Conservation (phyloP, 2,888 invertebrate genomes). For the Lordiphosa andalusiaca region DNA sequence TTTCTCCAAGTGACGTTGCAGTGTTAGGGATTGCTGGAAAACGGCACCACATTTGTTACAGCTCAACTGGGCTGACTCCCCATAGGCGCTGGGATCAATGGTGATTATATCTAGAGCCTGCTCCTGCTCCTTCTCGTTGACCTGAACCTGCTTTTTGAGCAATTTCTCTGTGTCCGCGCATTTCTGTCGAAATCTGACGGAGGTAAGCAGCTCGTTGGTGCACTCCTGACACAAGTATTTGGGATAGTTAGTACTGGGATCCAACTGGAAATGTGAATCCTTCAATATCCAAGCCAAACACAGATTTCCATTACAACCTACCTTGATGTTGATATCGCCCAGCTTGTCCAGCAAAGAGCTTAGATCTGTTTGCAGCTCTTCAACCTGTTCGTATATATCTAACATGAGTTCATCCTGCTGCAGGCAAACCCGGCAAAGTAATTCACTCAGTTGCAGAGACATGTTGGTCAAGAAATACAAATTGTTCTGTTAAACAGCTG, state of each 20-base stretch:
- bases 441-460: slow-evolving; percentile 42
- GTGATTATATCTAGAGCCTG: slow-evolving; percentile 28
- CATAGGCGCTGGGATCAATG: slow-evolving; percentile 42
- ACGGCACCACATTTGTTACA: slow-evolving; percentile 76
- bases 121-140: slow-evolving; percentile 3
- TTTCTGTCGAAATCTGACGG: slow-evolving; percentile 76
- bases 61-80: slow-evolving; percentile 17
- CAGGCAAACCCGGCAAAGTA: slow-evolving; percentile 76
- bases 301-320: slow-evolving; percentile 13
- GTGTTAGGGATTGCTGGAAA: slow-evolving; percentile 65
- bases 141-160: slow-evolving; percentile 16
- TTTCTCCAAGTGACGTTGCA: slow-evolving; percentile 69
- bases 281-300: background rate
- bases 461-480: too few species aligned
- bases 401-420: slow-evolving; percentile 73
- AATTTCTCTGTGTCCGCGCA: slow-evolving; percentile 65
- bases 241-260: slow-evolving; percentile 61
- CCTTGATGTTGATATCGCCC: slow-evolving; percentile 62
- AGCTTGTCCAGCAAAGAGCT: slow-evolving; percentile 64
- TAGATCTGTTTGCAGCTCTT: slow-evolving; percentile 70
- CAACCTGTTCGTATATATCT: slow-evolving; percentile 75
- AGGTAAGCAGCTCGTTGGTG: slow-evolving; percentile 73
- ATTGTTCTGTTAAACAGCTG: too few species aligned
- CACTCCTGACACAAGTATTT: slow-evolving; percentile 78
- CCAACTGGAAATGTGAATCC: slow-evolving; percentile 52